Evolutionary conservation across 1,140 invertebrate genomes (phyloP), one percentile per base, ranked within the genome.

Genomic region (Thaumetopoea pityocampa): DNA sequence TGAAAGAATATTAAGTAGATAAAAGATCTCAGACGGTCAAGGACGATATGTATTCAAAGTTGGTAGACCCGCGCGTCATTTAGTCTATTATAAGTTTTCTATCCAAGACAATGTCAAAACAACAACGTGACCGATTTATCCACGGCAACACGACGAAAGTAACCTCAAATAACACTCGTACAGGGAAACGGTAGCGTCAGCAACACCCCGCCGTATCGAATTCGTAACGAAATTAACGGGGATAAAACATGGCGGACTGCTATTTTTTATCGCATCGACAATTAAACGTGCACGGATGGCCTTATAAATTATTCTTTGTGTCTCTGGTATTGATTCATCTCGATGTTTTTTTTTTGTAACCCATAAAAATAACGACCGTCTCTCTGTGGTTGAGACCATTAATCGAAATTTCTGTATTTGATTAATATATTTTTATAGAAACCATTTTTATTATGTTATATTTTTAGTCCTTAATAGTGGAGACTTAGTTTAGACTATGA

Each of bases 291-390:
- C 44, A 45, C 42, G 53, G 44, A 40, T 49, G 44, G 46, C 48
- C 62, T 62, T 60, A 72, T 79, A 76, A 74, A 76, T 69, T 60
- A 69, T 60, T 41, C 61, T 74, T 68, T 73, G 65, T 61, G 51
- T 69, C 57, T 55, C 67, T 46, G 41, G 57, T 66, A 73, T 66
- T 65, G 73, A 70, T 64, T 68, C 57, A 66, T 66, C 52, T 49
- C 51, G n/a, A n/a, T n/a, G n/a, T n/a, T 46, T 59, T 59, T 66
- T 67, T 79, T 72, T 73, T 73, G 62, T 63, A 65, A 68, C 66
- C 71, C 66, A 78, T 81, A 76, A 78, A 81, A 81, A 67, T 76
- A 78, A 80, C 67, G 66, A 71, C 61, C 59, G 57, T 65, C 61
- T 63, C 55, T 53, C 59, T 61, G 69, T 72, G 69, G 68, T 67